Evolutionary conservation across 2,113 vertebrate species (phyloP).

Genomic region (Eurystomus gularis): DNA sequence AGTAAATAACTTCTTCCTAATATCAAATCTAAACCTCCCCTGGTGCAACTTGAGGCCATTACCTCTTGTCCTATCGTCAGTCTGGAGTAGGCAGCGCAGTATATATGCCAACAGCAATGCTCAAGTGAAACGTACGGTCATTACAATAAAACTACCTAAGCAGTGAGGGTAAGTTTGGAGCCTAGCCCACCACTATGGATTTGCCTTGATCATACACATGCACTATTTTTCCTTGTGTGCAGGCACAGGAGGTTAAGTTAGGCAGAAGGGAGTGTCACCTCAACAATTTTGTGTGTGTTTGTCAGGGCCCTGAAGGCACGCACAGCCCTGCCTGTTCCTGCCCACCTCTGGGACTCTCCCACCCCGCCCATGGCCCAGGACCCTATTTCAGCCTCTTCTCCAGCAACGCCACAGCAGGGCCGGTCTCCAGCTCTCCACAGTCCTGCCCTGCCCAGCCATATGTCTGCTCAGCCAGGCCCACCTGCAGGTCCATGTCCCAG

Average conservation of each 20-base stretch:
- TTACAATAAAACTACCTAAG: not conserved
- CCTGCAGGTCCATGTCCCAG: not conserved
- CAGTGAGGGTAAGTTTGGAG: not conserved
- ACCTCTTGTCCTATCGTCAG: too few relatives aligned
- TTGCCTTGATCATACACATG: not conserved
- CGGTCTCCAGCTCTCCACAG: not conserved
- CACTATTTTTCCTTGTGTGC: not conserved
- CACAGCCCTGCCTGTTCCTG: not conserved
- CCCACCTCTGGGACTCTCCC: accelerated
- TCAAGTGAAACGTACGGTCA: not conserved
- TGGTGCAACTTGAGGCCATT: too few relatives aligned
- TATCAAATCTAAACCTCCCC: too few relatives aligned
- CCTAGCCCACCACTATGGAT: not conserved
- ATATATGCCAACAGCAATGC: not conserved
- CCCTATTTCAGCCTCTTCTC: not conserved
- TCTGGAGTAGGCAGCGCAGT: not conserved
- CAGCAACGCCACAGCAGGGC: not conserved
- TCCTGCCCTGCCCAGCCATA: not conserved
- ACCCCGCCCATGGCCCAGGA: too few relatives aligned
- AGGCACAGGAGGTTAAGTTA: not conserved
- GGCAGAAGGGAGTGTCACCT: not conserved
- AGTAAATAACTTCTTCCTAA: too few relatives aligned
- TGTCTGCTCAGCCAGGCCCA: not conserved
- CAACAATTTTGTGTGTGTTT: not conserved
- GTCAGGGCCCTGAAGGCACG: too few relatives aligned